Evolutionary conservation across 2,113 vertebrate genomes (phyloP), one percentile per base, ranked within the genome.

Genomic region (Hymenochirus boettgeri): DNA sequence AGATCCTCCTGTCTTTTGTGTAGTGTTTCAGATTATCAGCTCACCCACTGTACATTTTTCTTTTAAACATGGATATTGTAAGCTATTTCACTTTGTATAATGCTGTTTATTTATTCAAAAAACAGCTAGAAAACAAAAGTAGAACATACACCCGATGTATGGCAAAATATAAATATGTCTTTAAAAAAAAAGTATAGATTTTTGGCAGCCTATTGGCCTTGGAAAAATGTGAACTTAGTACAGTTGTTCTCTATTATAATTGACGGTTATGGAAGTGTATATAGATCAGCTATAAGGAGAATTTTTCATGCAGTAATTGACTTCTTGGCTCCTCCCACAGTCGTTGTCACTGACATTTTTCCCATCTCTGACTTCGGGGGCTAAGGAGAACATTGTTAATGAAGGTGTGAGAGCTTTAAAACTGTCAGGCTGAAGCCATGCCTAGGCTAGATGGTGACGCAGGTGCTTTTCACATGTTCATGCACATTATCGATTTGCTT

Each of bases 21-120:
- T 75, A 73, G 75, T 79, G 73, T 83, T 86, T 83, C 74, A 76
- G 80, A 80, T 86, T 80, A 83, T 85, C 77, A 81, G 78, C 73
- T 82, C 79, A 80, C 74, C 70, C 71, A n/a, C 77, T 78, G 56
- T 83, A 74, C 29, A 75, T 69, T 62, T 64, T 71, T 78, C 75
- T 73, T 79, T 66, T 57, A 51, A 71, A 79, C 58, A 80, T 71
- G 63, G 60, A 61, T 79, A 71, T 75, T 85, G 78, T 83, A 70
- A 82, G 73, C 64, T 75, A 61, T 77, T 67, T 72, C 25, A 70
- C 75, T 80, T 77, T 86, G 75, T 82, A 66, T 85, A 81, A 62
- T 70, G 66, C 74, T 82, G 79, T 83, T 77, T 79, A 82, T 82
- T 83, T 79, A n/a, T 76, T 74, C 70, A 72, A 73, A 61, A 12